A percentile compares a stretch with the other conserved stretches of the same genome.
phyloP scores from a whole-genome alignment of 2,888 invertebrate genomes.

The Eledone cirrhosa region DNA sequence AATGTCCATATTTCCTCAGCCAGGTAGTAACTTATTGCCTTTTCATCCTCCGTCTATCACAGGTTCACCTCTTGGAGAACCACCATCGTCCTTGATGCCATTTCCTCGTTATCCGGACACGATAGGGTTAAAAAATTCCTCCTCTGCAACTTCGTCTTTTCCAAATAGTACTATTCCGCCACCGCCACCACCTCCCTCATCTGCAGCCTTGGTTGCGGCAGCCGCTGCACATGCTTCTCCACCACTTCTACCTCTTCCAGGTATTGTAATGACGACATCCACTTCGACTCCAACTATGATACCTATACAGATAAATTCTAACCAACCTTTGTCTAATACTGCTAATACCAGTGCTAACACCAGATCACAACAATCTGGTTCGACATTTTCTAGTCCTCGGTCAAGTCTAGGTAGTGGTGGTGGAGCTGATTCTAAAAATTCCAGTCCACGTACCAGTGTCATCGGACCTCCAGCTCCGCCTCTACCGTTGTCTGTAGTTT shows the following conservation, averaged over 20 bases:
- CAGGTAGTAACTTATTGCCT: background rate
- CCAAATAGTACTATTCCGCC: slow-evolving; percentile 25
- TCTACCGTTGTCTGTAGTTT: slow-evolving; percentile 29
- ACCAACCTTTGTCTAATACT: background rate
- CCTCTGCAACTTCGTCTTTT: background rate
- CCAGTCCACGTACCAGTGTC: slow-evolving; percentile 57
- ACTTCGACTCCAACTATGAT: slow-evolving; percentile 24
- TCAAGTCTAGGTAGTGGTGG: slow-evolving; percentile 60
- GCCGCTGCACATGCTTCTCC: slow-evolving; percentile 19
- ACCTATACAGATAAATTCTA: slow-evolving; percentile 10
- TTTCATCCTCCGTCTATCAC: background rate
- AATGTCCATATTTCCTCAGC: background rate
- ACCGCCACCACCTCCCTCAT: background rate
- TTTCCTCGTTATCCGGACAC: slow-evolving; percentile 6
- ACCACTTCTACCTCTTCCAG: background rate
- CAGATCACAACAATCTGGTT: slow-evolving; percentile 34
- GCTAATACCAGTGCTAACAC: background rate
- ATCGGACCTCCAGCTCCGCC: slow-evolving; percentile 50
- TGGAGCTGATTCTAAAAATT: slow-evolving; percentile 52
- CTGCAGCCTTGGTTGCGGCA: background rate
- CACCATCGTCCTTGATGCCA: background rate
- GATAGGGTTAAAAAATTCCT: background rate
- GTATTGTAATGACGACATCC: slow-evolving; percentile 6
- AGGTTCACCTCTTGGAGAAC: slow-evolving; percentile 4
- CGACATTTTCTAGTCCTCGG: slow-evolving; percentile 62